A percentile compares a stretch with the other conserved stretches of the same genome.
phyloP scores from a whole-genome alignment of 2,888 invertebrate species.

The Agriopis aurantiaria region DNA sequence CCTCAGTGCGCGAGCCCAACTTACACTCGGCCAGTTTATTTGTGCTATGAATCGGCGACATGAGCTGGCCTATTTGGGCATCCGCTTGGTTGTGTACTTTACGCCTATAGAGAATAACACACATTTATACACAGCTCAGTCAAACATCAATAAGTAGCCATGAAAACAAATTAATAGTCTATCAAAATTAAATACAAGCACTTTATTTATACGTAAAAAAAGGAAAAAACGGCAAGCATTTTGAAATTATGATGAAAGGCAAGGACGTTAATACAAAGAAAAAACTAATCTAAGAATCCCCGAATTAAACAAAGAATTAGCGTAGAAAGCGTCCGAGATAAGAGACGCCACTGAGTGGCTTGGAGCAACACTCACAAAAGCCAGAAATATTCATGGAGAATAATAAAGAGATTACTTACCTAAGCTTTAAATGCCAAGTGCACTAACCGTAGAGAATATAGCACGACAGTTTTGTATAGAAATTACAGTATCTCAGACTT shows the following conservation, averaged over 20 bases:
- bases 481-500: conserved; percentile 5
- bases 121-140: too few relatives aligned
- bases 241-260: background rate
- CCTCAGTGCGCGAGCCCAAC: too few relatives aligned
- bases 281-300: conserved; percentile 12
- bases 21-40: too few relatives aligned
- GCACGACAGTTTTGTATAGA: conserved; percentile 12
- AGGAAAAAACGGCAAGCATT: too few relatives aligned
- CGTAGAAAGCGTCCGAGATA: conserved; percentile 24
- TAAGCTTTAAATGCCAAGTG: conserved; percentile 28
- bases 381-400: conserved; percentile 35
- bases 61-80: too few relatives aligned
- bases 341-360: background rate
- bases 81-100: too few relatives aligned
- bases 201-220: too few relatives aligned
- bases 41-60: too few relatives aligned
- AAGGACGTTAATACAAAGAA: conserved; percentile 13
- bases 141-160: too few relatives aligned
- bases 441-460: conserved; percentile 7
- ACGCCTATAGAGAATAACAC: too few relatives aligned
- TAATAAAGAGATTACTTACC: conserved; percentile 35
- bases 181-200: too few relatives aligned
- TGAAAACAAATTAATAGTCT: too few relatives aligned
- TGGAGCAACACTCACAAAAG: conserved; percentile 15
- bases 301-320: conserved; percentile 27